Evolutionary conservation across 2,888 invertebrate species (phyloP), one percentile per base, ranked within the genome.

Genomic region (Cosmia trapezina): DNA sequence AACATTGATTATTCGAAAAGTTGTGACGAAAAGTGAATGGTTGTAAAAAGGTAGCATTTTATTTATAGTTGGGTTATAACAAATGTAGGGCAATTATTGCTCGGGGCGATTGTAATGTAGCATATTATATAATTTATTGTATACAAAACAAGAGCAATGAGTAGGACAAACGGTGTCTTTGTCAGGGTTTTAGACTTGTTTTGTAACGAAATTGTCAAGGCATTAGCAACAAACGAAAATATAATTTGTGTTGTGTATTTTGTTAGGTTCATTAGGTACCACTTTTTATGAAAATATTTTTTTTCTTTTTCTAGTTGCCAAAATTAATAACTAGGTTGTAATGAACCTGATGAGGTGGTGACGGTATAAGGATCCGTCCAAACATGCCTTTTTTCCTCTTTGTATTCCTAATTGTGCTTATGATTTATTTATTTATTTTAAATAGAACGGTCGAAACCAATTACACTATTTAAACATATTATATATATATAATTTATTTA

Each of bases 111-210:
- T 22, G 49, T 69, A 70, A 71, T 43, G 66, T 62, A 59, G 62
- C 78, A 53, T 71, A 65, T 82, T 72, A 72, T 28, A 65, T 82
- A 78, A 72, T 28, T 28, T 28, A 28, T 79, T 79, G 49, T 71
- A 17, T 45, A 45, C n/a, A 53, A 59, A 71, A 82, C 53, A 71
- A 66, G 45, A 82, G 78, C 66, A 78, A 54, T 54, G 49, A 65
- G 61, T 19, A 6, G n/a, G 9, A 53, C 28, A 51, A 33, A 73
- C 49, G 17, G 22, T 63, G 54, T 59, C 57, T 37, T 33, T 51
- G 70, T 53, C 56, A 70, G 57, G 68, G 28, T 43, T 60, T 57
- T 53, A 7, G 49, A 28, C 33, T 33, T 62, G 49, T 51, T 72
- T 28, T 1, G 14, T 0, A 45, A 62, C 45, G 17, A 70, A 49